Conservation (phyloP, 1,140 invertebrate genomes). For the Drosophila bocqueti region DNA sequence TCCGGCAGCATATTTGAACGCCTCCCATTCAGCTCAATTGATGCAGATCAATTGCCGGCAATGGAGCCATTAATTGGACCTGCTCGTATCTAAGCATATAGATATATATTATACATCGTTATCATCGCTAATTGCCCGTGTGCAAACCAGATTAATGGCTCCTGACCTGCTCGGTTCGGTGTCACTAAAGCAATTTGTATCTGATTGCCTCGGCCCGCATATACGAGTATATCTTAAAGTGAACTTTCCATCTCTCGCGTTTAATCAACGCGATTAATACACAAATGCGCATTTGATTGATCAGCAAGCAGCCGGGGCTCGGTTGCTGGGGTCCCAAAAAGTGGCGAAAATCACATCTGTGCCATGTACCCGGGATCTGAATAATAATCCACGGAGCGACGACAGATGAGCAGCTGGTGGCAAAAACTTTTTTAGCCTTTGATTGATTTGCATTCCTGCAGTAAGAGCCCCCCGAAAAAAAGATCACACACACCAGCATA, state of each 20-base stretch:
- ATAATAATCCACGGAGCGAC: constrained; percentile 12
- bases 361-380: constrained; percentile 19
- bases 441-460: constrained; percentile 68
- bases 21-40: constrained; percentile 1
- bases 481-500: not conserved
- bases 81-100: not conserved
- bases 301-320: constrained; percentile 27
- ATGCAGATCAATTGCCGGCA: constrained; percentile 31
- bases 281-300: constrained; percentile 75
- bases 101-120: too few species aligned
- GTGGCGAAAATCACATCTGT: constrained; percentile 31
- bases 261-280: constrained; percentile 74
- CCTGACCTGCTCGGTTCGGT: constrained; percentile 29
- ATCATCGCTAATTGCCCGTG: constrained; percentile 29
- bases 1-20: constrained; percentile 2
- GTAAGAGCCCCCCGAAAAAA: constrained; percentile 1
- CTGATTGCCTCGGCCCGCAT: constrained; percentile 23
- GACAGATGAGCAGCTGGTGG: constrained; percentile 24
- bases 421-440: constrained; percentile 41
- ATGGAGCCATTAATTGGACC: constrained; percentile 23
- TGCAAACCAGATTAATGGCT: constrained; percentile 36
- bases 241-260: constrained; percentile 19
- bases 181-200: constrained; percentile 43
- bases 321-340: constrained; percentile 15
- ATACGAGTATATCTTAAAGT: constrained; percentile 23